Conservation (phyloP, 2,888 invertebrate species). For the Atrina japonica region DNA sequence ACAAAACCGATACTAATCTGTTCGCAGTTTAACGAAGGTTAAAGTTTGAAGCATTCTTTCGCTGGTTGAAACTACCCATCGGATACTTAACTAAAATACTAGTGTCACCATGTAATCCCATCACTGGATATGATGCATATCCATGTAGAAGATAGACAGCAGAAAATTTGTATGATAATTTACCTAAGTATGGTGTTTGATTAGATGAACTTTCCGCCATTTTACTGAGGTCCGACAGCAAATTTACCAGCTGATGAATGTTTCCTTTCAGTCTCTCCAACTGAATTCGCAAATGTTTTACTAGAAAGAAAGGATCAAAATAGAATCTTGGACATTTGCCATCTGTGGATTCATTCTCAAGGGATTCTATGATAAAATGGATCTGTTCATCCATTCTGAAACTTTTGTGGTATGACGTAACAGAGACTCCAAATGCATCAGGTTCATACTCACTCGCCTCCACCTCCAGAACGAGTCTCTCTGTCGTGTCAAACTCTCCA, state of each 20-base stretch:
- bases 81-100: not conserved
- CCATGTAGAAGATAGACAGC: constrained; percentile 28
- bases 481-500: not conserved
- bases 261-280: not conserved
- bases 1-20: no score
- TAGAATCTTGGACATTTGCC: constrained; percentile 32
- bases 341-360: constrained; percentile 4
- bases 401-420: constrained; percentile 25
- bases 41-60: constrained; percentile 27
- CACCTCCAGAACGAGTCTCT: not conserved
- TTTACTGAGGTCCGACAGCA: not conserved
- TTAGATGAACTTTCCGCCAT: constrained; percentile 14
- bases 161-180: constrained; percentile 34
- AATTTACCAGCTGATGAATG: not conserved
- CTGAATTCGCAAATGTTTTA: constrained; percentile 22
- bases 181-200: constrained; percentile 28
- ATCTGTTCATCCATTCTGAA: constrained; percentile 22
- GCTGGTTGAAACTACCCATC: constrained; percentile 18
- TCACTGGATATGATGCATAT: constrained; percentile 8
- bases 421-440: constrained; percentile 11
- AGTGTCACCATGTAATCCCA: not conserved
- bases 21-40: constrained; percentile 25
- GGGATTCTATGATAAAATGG: constrained; percentile 6
- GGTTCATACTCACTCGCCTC: not conserved
- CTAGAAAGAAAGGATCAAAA: constrained; percentile 23